Percentiles rank a stretch among this genome's conserved stretches.
These are phyloP conservation scores for Tolmerus cingulatus DNA, from an alignment of 2,888 invertebrate genomes.

Conservation along the genomic window DNA sequence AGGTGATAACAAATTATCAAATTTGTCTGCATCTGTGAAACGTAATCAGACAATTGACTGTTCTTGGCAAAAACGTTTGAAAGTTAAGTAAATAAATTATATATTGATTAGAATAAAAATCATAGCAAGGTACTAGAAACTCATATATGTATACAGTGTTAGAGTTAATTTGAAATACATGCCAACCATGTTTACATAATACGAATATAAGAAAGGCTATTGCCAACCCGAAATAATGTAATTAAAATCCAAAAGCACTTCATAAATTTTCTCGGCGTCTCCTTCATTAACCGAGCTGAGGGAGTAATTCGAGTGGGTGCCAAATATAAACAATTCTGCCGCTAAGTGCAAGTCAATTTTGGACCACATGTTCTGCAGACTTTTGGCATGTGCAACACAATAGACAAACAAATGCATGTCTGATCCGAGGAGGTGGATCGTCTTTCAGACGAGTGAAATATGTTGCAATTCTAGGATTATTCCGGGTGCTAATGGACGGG, in stretches of 20 bases:
- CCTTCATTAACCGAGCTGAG: not conserved
- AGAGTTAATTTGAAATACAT: not conserved
- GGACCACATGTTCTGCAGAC: not conserved
- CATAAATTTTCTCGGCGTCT: not conserved
- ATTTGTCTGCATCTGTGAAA: too few relatives aligned
- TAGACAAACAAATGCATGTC: not conserved
- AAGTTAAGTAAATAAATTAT: too few relatives aligned
- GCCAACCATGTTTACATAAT: not conserved
- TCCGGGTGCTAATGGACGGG: not conserved
- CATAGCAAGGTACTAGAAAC: too few relatives aligned
- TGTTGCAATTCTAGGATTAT: not conserved
- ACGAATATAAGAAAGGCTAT: not conserved
- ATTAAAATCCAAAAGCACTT: not conserved
- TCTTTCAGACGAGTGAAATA: not conserved
- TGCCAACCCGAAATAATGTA: not conserved
- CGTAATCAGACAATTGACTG: too few relatives aligned
- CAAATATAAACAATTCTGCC: not conserved
- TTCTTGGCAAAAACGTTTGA: too few relatives aligned
- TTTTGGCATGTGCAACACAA: not conserved
- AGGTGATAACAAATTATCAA: too few relatives aligned
- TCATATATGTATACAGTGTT: too few relatives aligned
- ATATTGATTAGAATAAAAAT: too few relatives aligned
- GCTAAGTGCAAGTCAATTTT: not conserved
- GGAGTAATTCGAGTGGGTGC: constrained; percentile 1
- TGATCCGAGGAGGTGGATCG: not conserved